A percentile compares a stretch with the other conserved stretches of the same genome.
These are phyloP conservation scores for Ophion costatus DNA, from an alignment of 2,888 invertebrate species.

Conservation along the genomic window DNA sequence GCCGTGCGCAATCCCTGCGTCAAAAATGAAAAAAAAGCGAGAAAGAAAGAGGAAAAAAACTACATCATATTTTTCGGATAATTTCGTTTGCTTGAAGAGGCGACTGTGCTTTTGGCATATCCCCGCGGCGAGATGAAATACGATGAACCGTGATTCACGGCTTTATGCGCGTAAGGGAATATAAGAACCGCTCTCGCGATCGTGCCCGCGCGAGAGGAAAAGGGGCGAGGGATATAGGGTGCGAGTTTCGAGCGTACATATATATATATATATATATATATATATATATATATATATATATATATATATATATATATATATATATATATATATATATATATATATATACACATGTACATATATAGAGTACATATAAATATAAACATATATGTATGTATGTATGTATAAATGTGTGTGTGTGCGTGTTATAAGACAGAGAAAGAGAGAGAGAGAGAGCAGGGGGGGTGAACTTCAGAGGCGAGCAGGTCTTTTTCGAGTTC, in stretches of 20 bases:
- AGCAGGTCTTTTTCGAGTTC: conserved; percentile 11
- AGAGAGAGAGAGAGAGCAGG: neutral
- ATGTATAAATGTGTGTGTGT: too few species aligned
- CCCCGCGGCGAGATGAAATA: conserved; percentile 64
- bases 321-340: too few species aligned
- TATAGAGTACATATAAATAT: too few species aligned
- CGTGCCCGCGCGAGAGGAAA: conserved; percentile 7
- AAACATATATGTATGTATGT: too few species aligned
- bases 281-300: too few species aligned
- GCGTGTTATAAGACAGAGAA: neutral
- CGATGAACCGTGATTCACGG: conserved; percentile 65
- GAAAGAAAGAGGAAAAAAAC: conserved; percentile 46
- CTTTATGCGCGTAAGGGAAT: conserved; percentile 54
- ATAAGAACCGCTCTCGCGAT: conserved; percentile 46
- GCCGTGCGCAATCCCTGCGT: conserved; percentile 21
- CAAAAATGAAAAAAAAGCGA: conserved; percentile 27
- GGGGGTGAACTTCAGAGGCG: conserved; percentile 52
- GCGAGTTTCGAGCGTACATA: conserved; percentile 11
- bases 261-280: too few species aligned
- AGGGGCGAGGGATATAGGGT: conserved; percentile 27
- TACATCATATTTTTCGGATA: conserved; percentile 65
- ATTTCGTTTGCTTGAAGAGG: conserved; percentile 65
- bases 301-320: too few species aligned
- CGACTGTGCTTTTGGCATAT: conserved; percentile 68
- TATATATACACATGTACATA: too few species aligned